Percentiles rank a stretch among this genome's conserved stretches.
These are phyloP conservation scores for Calliphora vicina DNA, from an alignment of 1,140 invertebrate genomes.

Conservation along the genomic window DNA sequence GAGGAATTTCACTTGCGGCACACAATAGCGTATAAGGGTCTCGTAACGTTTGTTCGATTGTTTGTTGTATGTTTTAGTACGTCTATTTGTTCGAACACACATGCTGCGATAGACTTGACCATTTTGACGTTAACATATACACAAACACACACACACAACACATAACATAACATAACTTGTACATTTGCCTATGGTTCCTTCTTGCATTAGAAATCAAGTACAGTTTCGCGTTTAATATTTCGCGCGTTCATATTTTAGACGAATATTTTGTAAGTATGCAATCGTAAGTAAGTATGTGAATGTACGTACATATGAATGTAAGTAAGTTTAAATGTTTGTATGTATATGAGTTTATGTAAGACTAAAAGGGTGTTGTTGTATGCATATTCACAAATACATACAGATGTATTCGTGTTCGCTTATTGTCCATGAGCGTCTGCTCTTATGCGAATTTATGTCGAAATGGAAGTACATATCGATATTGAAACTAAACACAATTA, in stretches of 20 bases:
- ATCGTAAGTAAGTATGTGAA: neutral
- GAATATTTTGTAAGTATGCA: conserved; percentile 1
- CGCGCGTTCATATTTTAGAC: conserved; percentile 35
- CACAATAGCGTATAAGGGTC: conserved; percentile 22
- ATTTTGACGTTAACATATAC: conserved; percentile 21
- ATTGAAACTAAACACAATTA: too few relatives aligned
- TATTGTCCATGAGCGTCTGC: too few relatives aligned
- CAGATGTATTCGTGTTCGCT: too few relatives aligned
- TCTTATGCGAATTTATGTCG: too few relatives aligned
- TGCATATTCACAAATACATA: neutral
- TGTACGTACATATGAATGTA: neutral
- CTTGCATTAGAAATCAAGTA: conserved; percentile 35
- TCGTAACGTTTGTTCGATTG: neutral
- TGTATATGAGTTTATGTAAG: neutral
- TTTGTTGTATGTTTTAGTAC: neutral
- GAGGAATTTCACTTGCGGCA: conserved; percentile 33
- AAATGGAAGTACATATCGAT: too few relatives aligned
- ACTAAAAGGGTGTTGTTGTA: neutral
- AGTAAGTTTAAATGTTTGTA: neutral
- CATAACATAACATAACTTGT: too few relatives aligned
- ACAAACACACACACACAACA: neutral
- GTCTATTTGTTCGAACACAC: neutral
- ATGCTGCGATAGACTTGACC: conserved; percentile 33
- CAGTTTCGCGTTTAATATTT: conserved; percentile 37
- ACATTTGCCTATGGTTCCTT: neutral